These are phyloP conservation scores for Lochmaea crataegi DNA, from an alignment of 2,888 invertebrate genomes.

Conservation along the genomic window DNA sequence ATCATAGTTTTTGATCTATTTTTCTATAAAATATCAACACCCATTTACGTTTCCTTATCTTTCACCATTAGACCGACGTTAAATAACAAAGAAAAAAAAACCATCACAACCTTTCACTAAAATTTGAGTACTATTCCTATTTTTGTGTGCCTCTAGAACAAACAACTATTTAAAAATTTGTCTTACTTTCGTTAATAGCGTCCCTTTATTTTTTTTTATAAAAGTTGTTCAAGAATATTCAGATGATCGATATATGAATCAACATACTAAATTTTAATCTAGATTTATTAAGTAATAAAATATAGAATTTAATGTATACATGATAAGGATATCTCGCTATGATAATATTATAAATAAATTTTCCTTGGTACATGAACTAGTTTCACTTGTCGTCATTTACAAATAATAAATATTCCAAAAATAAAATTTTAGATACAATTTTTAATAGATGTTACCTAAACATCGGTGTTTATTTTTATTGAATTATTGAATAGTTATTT, in stretches of 20 bases:
- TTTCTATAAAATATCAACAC: too few relatives aligned
- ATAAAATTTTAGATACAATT: neutral
- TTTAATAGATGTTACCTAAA: neutral
- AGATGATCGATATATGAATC: neutral
- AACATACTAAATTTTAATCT: neutral
- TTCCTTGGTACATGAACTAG: slow-evolving; percentile 4
- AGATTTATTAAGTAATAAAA: neutral
- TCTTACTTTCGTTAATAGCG: too few relatives aligned
- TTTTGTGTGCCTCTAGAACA: too few relatives aligned
- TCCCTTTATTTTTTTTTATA: too few relatives aligned
- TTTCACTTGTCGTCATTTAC: neutral
- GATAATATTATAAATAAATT: neutral
- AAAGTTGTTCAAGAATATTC: neutral
- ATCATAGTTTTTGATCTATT: too few relatives aligned
- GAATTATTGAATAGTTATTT: neutral
- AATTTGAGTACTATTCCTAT: too few relatives aligned
- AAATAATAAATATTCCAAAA: neutral
- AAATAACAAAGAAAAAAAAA: too few relatives aligned
- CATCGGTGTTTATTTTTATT: neutral
- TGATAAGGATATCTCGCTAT: neutral
- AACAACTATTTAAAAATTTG: too few relatives aligned
- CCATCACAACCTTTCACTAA: too few relatives aligned
- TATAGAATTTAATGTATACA: neutral
- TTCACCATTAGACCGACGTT: too few relatives aligned
- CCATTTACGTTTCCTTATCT: too few relatives aligned